Evolutionary conservation across 2,113 vertebrate species (phyloP).

Genomic region (Antechinus stuartii): DNA sequence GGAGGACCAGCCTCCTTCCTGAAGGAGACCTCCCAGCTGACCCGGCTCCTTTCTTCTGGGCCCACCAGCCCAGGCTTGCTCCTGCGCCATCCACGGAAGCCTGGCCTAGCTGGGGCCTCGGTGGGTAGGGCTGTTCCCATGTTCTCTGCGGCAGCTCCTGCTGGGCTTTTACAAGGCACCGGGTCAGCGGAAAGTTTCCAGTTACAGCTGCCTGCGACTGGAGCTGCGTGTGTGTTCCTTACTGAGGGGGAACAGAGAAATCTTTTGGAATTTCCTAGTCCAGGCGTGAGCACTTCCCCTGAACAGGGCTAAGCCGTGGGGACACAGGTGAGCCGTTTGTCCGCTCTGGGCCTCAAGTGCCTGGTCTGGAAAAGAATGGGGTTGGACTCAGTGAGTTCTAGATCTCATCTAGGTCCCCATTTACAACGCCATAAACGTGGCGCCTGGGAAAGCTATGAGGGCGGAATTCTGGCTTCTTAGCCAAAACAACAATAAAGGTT

Average conservation of each 20-base stretch:
- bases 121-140: slow-evolving; percentile 43
- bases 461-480: background rate
- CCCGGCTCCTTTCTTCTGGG: accelerated
- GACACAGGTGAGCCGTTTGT: background rate
- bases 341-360: background rate
- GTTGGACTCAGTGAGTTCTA: background rate
- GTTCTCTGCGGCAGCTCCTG: background rate
- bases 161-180: slow-evolving; percentile 38
- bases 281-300: background rate
- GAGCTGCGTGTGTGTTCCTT: background rate
- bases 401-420: background rate
- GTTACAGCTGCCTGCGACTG: slow-evolving; percentile 18
- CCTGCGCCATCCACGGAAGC: background rate
- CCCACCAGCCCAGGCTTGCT: background rate
- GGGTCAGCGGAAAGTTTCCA: slow-evolving; percentile 19
- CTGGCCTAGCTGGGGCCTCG: accelerated
- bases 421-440: background rate
- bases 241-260: background rate
- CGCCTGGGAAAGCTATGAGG: background rate
- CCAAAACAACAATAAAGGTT: background rate
- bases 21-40: accelerated
- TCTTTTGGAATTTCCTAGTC: background rate
- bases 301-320: background rate
- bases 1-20: background rate
- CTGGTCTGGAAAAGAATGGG: background rate